A percentile compares a stretch with the other conserved stretches of the same genome.
Evolutionary conservation across 2,888 invertebrate genomes (phyloP).

Genomic region (Acrobeloides nanus): DNA sequence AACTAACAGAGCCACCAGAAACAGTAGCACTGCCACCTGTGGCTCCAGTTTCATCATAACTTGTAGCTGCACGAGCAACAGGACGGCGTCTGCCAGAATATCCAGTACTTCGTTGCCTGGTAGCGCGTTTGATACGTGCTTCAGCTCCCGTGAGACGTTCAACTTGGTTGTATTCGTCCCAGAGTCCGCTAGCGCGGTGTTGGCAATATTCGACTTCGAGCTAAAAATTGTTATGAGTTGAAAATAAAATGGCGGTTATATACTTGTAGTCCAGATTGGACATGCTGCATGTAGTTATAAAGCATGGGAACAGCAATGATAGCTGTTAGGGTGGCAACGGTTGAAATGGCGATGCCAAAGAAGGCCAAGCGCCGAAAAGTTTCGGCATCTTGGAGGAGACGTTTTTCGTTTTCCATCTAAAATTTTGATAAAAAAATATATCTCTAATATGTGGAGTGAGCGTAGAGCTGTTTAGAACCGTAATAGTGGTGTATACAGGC

Average conservation of each 20-base stretch:
- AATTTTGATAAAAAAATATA: too few relatives aligned
- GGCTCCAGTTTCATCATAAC: constrained; percentile 16
- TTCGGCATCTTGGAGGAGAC: constrained; percentile 29
- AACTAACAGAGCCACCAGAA: constrained; percentile 3
- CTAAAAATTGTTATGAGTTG: constrained; percentile 47
- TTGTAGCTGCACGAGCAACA: constrained; percentile 26
- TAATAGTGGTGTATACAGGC: too few relatives aligned
- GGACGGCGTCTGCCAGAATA: constrained; percentile 14
- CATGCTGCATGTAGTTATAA: constrained; percentile 28
- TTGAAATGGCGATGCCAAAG: constrained; percentile 35
- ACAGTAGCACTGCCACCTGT: constrained; percentile 10
- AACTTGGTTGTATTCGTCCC: constrained; percentile 37
- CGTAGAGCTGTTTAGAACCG: too few relatives aligned
- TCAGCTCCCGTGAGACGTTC: constrained; percentile 28
- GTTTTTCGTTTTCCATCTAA: too few relatives aligned
- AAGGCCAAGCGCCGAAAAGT: constrained; percentile 30
- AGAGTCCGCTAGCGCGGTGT: constrained; percentile 38
- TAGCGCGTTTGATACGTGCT: constrained; percentile 30
- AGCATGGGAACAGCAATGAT: constrained; percentile 49
- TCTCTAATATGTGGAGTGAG: too few relatives aligned
- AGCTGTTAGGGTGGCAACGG: constrained; percentile 46
- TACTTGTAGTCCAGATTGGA: constrained; percentile 8
- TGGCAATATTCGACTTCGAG: constrained; percentile 49
- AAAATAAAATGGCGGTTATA: too few relatives aligned
- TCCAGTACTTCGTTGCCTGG: constrained; percentile 24